Conservation (phyloP, 2,113 vertebrate species). For the Zapus hudsonius region DNA sequence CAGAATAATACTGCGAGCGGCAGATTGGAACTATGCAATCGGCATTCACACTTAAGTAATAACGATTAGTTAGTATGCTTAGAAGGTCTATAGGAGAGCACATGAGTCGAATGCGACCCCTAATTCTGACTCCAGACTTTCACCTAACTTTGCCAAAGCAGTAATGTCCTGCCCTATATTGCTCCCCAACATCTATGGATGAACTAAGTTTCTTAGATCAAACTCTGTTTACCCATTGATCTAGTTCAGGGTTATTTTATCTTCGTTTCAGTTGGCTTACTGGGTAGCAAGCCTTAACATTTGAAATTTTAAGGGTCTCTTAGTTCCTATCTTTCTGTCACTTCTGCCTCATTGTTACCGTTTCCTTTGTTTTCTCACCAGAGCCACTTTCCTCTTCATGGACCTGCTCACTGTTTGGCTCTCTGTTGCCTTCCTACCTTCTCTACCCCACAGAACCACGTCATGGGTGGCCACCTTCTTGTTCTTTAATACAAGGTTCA, state of each 20-base stretch:
- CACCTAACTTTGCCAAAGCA: background rate
- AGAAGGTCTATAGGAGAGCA: background rate
- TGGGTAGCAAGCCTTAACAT: background rate
- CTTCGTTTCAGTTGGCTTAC: background rate
- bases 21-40: background rate
- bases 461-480: background rate
- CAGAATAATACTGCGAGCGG: background rate
- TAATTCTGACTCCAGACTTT: background rate
- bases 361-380: background rate
- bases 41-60: background rate
- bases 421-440: background rate
- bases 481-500: background rate
- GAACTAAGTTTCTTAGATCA: background rate
- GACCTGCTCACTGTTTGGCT: background rate
- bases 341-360: background rate
- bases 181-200: background rate
- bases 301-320: background rate
- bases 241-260: background rate
- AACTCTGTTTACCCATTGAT: slow-evolving; percentile 1
- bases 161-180: background rate
- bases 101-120: background rate
- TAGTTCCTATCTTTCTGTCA: background rate
- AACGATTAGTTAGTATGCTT: background rate
- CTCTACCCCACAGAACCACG: background rate
- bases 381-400: background rate